Percentiles rank a stretch among this genome's conserved stretches.
Conservation (phyloP, 2,888 invertebrate species). For the Ochropleura plecta region DNA sequence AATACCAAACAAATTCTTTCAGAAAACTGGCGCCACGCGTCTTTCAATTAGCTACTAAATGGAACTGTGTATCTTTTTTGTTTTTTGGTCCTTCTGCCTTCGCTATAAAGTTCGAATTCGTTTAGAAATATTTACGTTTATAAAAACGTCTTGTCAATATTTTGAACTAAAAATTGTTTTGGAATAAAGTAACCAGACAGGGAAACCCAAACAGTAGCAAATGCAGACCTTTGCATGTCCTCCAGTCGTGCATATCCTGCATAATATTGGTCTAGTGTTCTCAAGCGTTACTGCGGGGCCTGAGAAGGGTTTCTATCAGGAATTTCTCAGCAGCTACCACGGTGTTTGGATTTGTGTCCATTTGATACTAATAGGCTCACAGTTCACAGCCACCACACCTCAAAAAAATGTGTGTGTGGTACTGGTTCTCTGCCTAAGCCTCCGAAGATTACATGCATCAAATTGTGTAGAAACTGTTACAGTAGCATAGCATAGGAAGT, state of each 20-base stretch:
- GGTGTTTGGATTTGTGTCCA: background rate
- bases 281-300: no score
- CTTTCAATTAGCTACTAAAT: constrained; percentile 40
- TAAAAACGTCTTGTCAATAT: background rate
- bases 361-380: background rate
- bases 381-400: no score
- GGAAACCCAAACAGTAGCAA: background rate
- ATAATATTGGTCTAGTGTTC: background rate
- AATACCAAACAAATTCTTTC: constrained; percentile 36
- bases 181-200: background rate
- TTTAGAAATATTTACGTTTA: background rate
- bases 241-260: no score
- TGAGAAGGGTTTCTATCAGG: background rate
- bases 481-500: background rate
- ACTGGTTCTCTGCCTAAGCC: background rate
- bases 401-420: background rate
- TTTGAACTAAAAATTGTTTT: background rate
- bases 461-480: background rate
- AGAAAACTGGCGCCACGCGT: constrained; percentile 50
- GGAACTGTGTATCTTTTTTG: background rate
- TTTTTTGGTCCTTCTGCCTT: constrained; percentile 13
- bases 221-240: background rate
- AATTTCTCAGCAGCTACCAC: background rate
- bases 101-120: constrained; percentile 3
- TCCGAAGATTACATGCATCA: background rate